A percentile compares a stretch with the other conserved stretches of the same genome.
Evolutionary conservation across 1,140 invertebrate genomes (phyloP).

Genomic region (Sitodiplosis mosellana): DNA sequence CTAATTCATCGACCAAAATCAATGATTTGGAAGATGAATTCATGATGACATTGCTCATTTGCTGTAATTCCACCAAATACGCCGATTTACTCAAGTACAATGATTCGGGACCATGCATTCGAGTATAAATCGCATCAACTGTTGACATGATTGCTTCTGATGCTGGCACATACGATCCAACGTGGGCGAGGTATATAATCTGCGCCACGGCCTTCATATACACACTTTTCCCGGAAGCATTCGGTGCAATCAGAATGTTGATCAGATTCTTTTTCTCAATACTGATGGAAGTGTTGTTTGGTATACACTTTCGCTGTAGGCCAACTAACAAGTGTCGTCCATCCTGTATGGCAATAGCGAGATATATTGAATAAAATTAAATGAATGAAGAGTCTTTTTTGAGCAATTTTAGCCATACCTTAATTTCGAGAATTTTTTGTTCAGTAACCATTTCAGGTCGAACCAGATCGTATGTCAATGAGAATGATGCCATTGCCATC

Average conservation of each 20-base stretch:
- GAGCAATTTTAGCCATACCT: too few species aligned
- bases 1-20: conserved; percentile 70
- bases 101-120: conserved; percentile 43
- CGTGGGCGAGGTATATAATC: conserved; percentile 57
- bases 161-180: conserved; percentile 70
- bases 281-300: conserved; percentile 43
- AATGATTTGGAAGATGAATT: conserved; percentile 40
- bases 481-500: conserved; percentile 40
- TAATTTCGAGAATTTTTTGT: conserved; percentile 5
- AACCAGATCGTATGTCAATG: conserved; percentile 40
- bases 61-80: conserved; percentile 55
- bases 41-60: conserved; percentile 45
- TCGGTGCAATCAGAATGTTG: conserved; percentile 63
- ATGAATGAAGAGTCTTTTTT: too few species aligned
- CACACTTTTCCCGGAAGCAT: conserved; percentile 73
- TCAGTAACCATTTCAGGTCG: conserved; percentile 36
- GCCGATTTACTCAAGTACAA: conserved; percentile 50
- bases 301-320: conserved; percentile 33
- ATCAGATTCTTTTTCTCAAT: conserved; percentile 29
- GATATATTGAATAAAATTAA: too few species aligned
- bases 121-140: conserved; percentile 47
- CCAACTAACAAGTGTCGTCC: conserved; percentile 58
- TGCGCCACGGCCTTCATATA: conserved; percentile 62
- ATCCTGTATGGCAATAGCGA: conserved; percentile 33
- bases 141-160: conserved; percentile 39